phyloP scores from a whole-genome alignment of 1,140 invertebrate species.

The Drosophila elegans region DNA sequence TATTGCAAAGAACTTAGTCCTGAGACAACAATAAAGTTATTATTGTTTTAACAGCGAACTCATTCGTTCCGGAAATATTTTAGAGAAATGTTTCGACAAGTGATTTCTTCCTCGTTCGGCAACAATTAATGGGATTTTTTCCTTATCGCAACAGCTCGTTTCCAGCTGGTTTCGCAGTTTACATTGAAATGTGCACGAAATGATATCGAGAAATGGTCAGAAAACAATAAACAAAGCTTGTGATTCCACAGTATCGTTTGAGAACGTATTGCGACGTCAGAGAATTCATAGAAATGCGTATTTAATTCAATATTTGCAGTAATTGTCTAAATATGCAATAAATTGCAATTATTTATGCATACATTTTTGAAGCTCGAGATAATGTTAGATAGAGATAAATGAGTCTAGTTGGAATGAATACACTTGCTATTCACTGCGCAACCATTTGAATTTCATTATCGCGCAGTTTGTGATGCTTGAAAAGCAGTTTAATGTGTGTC shows the following conservation, averaged over 20 bases:
- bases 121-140: constrained; percentile 10
- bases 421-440: constrained; percentile 43
- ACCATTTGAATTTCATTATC: constrained; percentile 52
- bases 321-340: constrained; percentile 32
- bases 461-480: constrained; percentile 34
- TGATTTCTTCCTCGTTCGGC: background rate
- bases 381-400: constrained; percentile 21
- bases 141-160: constrained; percentile 21
- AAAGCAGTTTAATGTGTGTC: constrained; percentile 38
- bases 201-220: constrained; percentile 30
- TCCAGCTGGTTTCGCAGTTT: constrained; percentile 16
- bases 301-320: constrained; percentile 41
- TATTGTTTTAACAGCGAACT: background rate
- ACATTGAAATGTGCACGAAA: constrained; percentile 16
- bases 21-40: background rate
- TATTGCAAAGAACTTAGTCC: background rate
- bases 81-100: background rate
- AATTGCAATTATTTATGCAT: constrained; percentile 38
- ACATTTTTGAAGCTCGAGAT: constrained; percentile 38
- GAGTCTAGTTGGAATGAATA: constrained; percentile 25
- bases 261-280: constrained; percentile 45
- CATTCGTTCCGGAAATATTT: background rate
- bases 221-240: constrained; percentile 41
- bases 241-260: constrained; percentile 12
- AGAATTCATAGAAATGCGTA: constrained; percentile 52